Evolutionary conservation across 2,888 invertebrate genomes (phyloP), one percentile per base, ranked within the genome.

Genomic region (Drosophila parthenogenetica): DNA sequence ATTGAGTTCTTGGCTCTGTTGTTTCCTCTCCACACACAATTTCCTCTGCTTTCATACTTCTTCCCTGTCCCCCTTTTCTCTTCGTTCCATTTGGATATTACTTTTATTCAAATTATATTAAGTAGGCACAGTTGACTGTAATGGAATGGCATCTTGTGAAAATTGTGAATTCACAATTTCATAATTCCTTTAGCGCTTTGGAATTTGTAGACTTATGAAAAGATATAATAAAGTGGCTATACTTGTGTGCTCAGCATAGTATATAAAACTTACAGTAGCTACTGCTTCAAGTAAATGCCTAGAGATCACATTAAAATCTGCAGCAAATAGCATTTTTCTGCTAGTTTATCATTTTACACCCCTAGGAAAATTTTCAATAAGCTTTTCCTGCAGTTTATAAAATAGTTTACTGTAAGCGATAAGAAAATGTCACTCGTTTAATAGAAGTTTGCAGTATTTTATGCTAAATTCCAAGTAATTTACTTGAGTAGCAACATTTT

Each of bases 21-120:
- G 54, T 61, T 78, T 69, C 61, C 76, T 35, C 35, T 35, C 35
- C 13, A 13, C 35, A 35, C 35, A 35, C 35, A 35, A 35, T 60
- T 77, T 69, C 61, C 76, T 58, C 35, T n/a, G 5, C 61, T 48
- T 29, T 29, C 29, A 1, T 29, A 5, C 22, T 29, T 8, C 16
- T 8, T 13, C 8, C 14, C 25, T 8, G 1, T 0, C 43, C 2
- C 16, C 13, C 19, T 11, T 25, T 17, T 17, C 8, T 35, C 16
- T 49, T 29, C 35, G 40, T 55, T 50, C 32, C 64, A 83, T 83
- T 86, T 86, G 68, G 77, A 83, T 81, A 73, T 77, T 67, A 77
- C 66, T 81, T 79, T 77, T 67, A 80, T 83, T 80, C 81, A 80
- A 81, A 77, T 86, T 82, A 83, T 82, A 79, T 77, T 77, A 76